Conservation (phyloP, 2,113 vertebrate genomes). For the Grammomys surdaster region DNA sequence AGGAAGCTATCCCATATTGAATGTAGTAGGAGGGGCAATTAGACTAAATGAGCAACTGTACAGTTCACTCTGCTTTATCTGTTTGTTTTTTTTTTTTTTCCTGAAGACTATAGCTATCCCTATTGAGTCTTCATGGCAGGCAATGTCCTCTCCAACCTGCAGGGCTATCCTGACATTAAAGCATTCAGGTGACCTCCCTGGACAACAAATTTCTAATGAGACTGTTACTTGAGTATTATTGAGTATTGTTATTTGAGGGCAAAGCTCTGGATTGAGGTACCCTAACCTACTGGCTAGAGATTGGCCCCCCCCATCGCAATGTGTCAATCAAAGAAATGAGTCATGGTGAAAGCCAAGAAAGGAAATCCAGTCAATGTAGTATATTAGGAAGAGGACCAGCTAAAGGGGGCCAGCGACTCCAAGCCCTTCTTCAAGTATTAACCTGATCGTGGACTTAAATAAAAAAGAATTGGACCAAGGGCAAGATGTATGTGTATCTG, state of each 20-base stretch:
- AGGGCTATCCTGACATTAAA: background rate
- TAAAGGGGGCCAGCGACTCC: background rate
- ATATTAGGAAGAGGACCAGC: background rate
- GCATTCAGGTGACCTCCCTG: background rate
- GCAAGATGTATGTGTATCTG: background rate
- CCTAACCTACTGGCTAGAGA: background rate
- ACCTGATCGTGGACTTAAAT: background rate
- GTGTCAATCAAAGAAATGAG: background rate
- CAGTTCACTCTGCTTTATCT: background rate
- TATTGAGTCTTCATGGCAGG: background rate
- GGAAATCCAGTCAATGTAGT: background rate
- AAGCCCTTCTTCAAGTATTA: background rate
- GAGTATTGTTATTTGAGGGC: too few relatives aligned
- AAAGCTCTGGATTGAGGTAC: background rate
- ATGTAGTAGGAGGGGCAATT: accelerated
- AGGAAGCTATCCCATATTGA: background rate
- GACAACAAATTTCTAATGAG: background rate
- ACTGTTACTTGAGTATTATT: background rate
- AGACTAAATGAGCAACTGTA: background rate
- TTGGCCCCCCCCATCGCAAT: background rate
- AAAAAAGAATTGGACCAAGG: background rate
- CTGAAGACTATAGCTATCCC: background rate
- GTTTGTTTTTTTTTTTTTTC: background rate
- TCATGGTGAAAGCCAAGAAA: background rate
- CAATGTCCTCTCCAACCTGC: background rate